Evolutionary conservation across 2,888 invertebrate genomes (phyloP), one percentile per base, ranked within the genome.

Genomic region (Thymelicus acteon): DNA sequence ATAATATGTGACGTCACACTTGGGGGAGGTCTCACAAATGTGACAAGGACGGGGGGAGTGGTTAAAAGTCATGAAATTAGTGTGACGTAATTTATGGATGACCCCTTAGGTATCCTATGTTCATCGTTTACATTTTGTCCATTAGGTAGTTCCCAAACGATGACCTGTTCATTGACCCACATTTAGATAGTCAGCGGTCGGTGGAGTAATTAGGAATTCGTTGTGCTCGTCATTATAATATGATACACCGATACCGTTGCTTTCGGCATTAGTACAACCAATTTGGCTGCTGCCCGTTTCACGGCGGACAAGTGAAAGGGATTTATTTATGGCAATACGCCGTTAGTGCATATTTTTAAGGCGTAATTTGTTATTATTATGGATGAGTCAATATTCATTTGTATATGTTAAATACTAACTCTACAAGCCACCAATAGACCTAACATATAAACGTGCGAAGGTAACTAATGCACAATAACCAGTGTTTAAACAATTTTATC

Each of bases 141-240:
- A 8, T 49, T 31, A n/a, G 2, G n/a, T 40, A 40, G 40, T 49
- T 4, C 47, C 47, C 13, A 57, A 66, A 66, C 31, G 31, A 37
- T 19, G 47, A 49, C 15, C 37, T 31, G 44, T 66, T 58, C 15
- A 13, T 15, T 7, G 19, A 12, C 31, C 19, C 31, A 19, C 48
- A 48, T 58, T 58, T 39, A 24, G 8, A 7, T 48, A 15, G 37
- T 48, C 24, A 48, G 60, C 58, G 48, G 66, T 66, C 54, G 65
- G n/a, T 24, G 57, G 24, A 7, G 7, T 58, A 66, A 66, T 66
- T 66, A 58, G 37, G 15, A 37, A 66, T 60, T 66, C 66, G 60
- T 66, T 66, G 65, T 63, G 63, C 1, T 66, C 65, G 31, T 47
- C 65, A 58, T 58, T 66, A 19, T 57, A 54, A 66, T 58, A 58